A percentile compares a stretch with the other conserved stretches of the same genome.
phyloP scores from a whole-genome alignment of 2,888 invertebrate genomes.

The Calameuta pallipes region DNA sequence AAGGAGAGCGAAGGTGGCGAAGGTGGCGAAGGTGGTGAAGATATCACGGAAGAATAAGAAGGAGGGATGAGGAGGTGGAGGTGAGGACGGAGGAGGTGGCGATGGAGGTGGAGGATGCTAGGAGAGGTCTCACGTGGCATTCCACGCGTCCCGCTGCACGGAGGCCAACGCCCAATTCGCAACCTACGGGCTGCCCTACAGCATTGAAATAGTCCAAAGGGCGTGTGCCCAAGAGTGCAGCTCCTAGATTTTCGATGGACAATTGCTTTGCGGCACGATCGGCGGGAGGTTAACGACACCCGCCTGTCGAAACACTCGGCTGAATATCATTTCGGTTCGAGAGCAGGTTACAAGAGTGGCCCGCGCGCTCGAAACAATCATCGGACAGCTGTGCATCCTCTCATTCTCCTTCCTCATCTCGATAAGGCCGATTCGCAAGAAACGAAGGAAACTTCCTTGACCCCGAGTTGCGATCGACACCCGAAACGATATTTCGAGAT shows the following conservation, averaged over 20 bases:
- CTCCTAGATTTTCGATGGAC: slow-evolving; percentile 47
- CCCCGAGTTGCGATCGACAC: too few species aligned
- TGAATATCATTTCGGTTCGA: slow-evolving; percentile 54
- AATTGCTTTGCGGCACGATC: slow-evolving; percentile 49
- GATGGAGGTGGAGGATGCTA: slow-evolving; percentile 8
- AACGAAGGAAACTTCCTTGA: too few species aligned
- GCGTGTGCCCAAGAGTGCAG: slow-evolving; percentile 26
- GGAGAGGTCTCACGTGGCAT: slow-evolving; percentile 14
- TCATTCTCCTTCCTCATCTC: too few species aligned
- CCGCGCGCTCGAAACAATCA: slow-evolving; percentile 14
- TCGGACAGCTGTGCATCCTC: slow-evolving; percentile 5
- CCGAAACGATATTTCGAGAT: too few species aligned
- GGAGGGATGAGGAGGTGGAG: slow-evolving; percentile 13
- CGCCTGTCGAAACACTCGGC: slow-evolving; percentile 56
- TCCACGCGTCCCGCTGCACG: slow-evolving; percentile 22
- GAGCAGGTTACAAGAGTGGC: slow-evolving; percentile 27
- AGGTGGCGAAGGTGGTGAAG: neutral
- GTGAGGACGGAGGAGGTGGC: slow-evolving; percentile 13
- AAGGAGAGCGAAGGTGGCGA: neutral
- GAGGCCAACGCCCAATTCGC: slow-evolving; percentile 59
- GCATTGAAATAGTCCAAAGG: slow-evolving; percentile 37
- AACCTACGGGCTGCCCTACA: slow-evolving; percentile 38
- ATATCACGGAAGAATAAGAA: slow-evolving; percentile 1
- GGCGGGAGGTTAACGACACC: slow-evolving; percentile 60
- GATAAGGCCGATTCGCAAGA: too few species aligned